A percentile compares a stretch with the other conserved stretches of the same genome.
Conservation (phyloP, 2,888 invertebrate genomes). For the Abrostola tripartita region DNA sequence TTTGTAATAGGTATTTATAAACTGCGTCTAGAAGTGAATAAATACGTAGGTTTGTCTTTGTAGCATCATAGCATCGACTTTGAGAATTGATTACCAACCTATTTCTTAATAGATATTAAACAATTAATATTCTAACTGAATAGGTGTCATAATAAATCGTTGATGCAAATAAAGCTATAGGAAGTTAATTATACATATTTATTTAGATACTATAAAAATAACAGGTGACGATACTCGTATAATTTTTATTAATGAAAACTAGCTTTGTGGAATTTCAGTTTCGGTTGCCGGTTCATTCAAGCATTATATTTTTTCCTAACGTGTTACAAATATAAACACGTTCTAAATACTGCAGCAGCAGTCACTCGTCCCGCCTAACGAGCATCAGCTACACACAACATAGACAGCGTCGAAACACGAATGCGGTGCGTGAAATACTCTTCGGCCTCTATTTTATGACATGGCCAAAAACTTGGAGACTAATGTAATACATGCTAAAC, state of each 20-base stretch:
- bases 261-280: not conserved
- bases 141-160: too few species aligned
- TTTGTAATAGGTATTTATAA: not conserved
- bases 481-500: slow-evolving; percentile 32
- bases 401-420: slow-evolving; percentile 44
- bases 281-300: slow-evolving; percentile 28
- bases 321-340: slow-evolving; percentile 43
- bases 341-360: slow-evolving; percentile 39
- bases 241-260: slow-evolving; percentile 2
- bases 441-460: slow-evolving; percentile 41
- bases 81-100: too few species aligned
- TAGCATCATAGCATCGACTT: too few species aligned
- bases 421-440: slow-evolving; percentile 46
- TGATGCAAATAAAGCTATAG: not conserved
- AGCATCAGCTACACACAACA: slow-evolving; percentile 34
- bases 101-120: too few species aligned
- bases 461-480: slow-evolving; percentile 45
- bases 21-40: not conserved
- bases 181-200: not conserved
- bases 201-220: not conserved
- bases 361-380: slow-evolving; percentile 10
- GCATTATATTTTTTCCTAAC: slow-evolving; percentile 30
- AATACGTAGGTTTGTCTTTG: too few species aligned
- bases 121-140: too few species aligned
- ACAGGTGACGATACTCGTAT: not conserved